Base-by-base conservation (phyloP, 1,140 invertebrate genomes). In the Atta colombica region DNA sequence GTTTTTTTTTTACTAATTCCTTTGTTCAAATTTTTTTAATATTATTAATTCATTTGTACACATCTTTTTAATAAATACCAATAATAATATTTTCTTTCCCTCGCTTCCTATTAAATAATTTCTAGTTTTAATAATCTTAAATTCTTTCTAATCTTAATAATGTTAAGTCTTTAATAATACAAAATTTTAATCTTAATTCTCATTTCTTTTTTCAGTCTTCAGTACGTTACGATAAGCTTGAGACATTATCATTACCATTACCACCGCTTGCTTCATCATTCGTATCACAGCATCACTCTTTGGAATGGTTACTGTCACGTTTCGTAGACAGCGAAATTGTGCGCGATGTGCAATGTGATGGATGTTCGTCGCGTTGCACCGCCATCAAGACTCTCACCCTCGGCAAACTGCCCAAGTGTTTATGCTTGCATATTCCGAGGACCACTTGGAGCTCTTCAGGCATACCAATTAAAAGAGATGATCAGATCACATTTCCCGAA, bases 211-310 rank as follows among this genome's bases (percentile, higher is more conserved):
- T 95, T 96, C 94, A 98, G 96, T 97, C 97, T 90, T 97, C 98
- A 0, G 97, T 99, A 14, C 97, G 97, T 21, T 98, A 98, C 93
- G 98, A 99, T 93, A 98, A 98, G 92, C 98, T 99, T 92, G 98
- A 99, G 94, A 98, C 97, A 92, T 96, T 99, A 25, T 98, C 98
- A 0, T 94, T 99, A 28, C 96, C 96, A 71, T 93, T 98, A 61
- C 98, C 98, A 39, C 94, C 96, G n/a, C 93, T 94, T 28, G 95
- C 95, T 58, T 93, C 95, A 89, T 92, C 95, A 89, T 92, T 96
- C 91, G 90, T 94, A 92, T 96, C 96, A 93, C 89, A 96, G 87
- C 94, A 96, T 87, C 92, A 97, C 89, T 96, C 96, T 84, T 75
- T 98, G 88, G 95, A 97, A 92, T 96, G 97, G 90, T 92, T 99